Conservation (phyloP, 2,113 vertebrate species). For the human (Homo sapiens) region DNA sequence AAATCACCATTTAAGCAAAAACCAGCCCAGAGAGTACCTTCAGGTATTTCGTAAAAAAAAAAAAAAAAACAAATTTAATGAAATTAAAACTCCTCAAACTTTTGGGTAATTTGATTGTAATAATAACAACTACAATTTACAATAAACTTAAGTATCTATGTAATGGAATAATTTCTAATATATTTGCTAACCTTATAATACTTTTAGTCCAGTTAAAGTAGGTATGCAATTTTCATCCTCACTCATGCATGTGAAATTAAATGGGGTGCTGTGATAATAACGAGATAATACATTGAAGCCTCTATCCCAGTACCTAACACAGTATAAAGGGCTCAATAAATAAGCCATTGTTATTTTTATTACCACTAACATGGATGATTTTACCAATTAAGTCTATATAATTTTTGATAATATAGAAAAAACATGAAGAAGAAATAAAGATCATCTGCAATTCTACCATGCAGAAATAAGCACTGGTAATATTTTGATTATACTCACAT, state of each 20-base stretch:
- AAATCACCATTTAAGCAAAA: constrained; percentile 41
- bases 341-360: neutral
- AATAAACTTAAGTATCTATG: neutral
- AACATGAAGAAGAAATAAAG: constrained; percentile 25
- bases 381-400: neutral
- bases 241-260: neutral
- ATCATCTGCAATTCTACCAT: neutral
- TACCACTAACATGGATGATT: neutral
- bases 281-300: neutral
- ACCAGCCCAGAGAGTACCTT: constrained; percentile 25
- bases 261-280: neutral
- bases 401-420: neutral
- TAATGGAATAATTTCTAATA: neutral
- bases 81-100: neutral
- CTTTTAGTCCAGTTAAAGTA: neutral
- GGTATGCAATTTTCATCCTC: neutral
- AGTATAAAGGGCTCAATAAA: neutral
- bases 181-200: neutral
- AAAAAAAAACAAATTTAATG: neutral
- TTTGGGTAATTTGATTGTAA: neutral
- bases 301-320: neutral
- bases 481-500: neutral
- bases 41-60: constrained; percentile 77
- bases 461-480: neutral
- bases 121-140: neutral